Evolutionary conservation across 2,113 vertebrate species (phyloP).

Genomic region (Saguinus midas): DNA sequence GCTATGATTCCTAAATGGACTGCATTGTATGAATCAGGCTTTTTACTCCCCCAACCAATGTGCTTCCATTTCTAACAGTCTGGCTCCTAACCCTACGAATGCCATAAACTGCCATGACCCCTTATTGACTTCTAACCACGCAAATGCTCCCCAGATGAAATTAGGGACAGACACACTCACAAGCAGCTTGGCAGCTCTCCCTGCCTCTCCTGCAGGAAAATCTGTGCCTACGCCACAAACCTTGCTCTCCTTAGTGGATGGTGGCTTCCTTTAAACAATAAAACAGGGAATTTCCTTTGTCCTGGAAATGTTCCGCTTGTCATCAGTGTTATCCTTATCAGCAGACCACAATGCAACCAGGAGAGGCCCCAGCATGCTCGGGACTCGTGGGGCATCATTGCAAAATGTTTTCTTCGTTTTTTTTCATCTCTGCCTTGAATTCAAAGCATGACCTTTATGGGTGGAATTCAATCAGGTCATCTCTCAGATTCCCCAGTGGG

Average conservation of each 20-base stretch:
- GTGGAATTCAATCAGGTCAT: slow-evolving; percentile 73
- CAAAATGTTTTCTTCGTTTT: slow-evolving; percentile 66
- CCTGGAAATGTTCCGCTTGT: slow-evolving; percentile 67
- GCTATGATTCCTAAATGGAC: slow-evolving; percentile 52
- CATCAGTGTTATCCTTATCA: slow-evolving; percentile 69
- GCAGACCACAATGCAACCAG: slow-evolving; percentile 44
- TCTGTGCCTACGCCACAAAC: background rate
- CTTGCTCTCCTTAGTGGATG: background rate
- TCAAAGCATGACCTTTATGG: slow-evolving; percentile 72
- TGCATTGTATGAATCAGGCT: slow-evolving; percentile 17
- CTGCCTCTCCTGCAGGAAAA: background rate
- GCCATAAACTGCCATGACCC: slow-evolving; percentile 26
- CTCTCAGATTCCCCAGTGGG: slow-evolving; percentile 65
- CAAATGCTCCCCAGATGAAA: slow-evolving; percentile 39
- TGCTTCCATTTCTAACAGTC: background rate
- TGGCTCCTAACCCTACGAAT: background rate
- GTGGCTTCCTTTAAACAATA: slow-evolving; percentile 68
- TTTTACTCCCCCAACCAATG: background rate
- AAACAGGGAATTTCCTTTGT: slow-evolving; percentile 74
- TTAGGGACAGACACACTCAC: background rate
- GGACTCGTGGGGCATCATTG: slow-evolving; percentile 23
- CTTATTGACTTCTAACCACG: slow-evolving; percentile 33
- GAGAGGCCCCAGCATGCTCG: background rate
- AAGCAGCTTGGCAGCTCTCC: background rate
- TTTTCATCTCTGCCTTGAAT: slow-evolving; percentile 64